phyloP scores from a whole-genome alignment of 2,113 vertebrate genomes.

The Lophura nycthemera region DNA sequence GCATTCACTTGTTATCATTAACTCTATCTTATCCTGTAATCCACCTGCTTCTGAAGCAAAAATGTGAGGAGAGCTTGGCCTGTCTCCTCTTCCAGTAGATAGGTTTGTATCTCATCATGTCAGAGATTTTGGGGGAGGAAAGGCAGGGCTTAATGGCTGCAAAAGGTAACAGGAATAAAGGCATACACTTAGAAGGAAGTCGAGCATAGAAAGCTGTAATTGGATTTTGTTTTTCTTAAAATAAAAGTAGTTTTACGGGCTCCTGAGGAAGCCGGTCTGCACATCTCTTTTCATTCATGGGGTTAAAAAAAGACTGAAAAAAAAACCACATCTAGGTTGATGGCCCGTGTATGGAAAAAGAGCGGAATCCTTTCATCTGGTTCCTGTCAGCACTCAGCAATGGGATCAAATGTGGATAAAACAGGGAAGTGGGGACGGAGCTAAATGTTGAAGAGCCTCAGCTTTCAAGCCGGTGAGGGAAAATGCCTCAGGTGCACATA shows the following conservation, averaged over 20 bases:
- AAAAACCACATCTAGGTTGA: not conserved
- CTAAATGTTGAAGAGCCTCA: not conserved
- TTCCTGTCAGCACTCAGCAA: not conserved
- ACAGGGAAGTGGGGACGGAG: not conserved
- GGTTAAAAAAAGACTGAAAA: not conserved
- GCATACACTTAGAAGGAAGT: not conserved
- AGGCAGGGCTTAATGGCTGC: not conserved
- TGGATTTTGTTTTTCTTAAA: not conserved
- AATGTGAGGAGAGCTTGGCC: not conserved
- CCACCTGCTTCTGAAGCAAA: not conserved
- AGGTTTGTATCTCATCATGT: too few relatives aligned
- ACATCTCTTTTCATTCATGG: not conserved
- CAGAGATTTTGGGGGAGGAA: not conserved
- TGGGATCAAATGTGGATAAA: not conserved
- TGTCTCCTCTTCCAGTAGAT: not conserved
- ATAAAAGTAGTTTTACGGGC: not conserved
- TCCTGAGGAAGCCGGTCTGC: not conserved
- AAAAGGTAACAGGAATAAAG: not conserved
- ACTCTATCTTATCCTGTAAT: not conserved
- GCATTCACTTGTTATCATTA: not conserved
- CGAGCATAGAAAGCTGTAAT: not conserved
- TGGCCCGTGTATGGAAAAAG: not conserved
- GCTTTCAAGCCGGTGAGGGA: not conserved
- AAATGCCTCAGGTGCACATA: conserved; percentile 17
- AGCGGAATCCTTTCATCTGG: not conserved